Conservation (phyloP, 2,113 vertebrate genomes). For the Pygoscelis adeliae region DNA sequence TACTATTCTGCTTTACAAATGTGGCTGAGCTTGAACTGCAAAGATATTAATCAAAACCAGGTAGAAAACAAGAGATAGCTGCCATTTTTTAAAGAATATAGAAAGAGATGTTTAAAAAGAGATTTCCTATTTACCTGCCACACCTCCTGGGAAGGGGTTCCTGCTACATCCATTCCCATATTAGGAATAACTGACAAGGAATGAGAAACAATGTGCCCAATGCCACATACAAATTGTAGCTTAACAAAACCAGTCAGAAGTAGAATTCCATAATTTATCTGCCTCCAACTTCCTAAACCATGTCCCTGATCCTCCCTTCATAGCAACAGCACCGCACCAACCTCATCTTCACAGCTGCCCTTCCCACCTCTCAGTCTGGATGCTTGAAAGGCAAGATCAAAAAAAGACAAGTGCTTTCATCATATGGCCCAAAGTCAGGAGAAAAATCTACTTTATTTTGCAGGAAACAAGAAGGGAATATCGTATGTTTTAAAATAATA, state of each 20-base stretch:
- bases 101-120: not conserved
- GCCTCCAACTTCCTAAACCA: not conserved
- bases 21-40: not conserved
- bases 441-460: not conserved
- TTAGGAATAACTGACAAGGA: not conserved
- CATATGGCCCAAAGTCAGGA: not conserved
- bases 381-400: not conserved
- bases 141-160: not conserved
- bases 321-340: not conserved
- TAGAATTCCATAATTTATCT: not conserved
- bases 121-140: not conserved
- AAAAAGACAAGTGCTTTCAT: not conserved
- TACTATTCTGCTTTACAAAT: not conserved
- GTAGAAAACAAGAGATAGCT: not conserved
- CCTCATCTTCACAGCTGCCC: not conserved
- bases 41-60: not conserved
- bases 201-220: not conserved
- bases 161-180: rapidly evolving
- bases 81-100: not conserved
- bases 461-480: not conserved
- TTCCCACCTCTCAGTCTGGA: not conserved
- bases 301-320: not conserved
- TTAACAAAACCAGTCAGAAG: not conserved
- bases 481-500: not conserved
- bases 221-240: not conserved